Evolutionary conservation across 30 jellyfish, hydroid and myxozoan genomes (phyloP).

Genomic region (Turritopsis rubra): DNA sequence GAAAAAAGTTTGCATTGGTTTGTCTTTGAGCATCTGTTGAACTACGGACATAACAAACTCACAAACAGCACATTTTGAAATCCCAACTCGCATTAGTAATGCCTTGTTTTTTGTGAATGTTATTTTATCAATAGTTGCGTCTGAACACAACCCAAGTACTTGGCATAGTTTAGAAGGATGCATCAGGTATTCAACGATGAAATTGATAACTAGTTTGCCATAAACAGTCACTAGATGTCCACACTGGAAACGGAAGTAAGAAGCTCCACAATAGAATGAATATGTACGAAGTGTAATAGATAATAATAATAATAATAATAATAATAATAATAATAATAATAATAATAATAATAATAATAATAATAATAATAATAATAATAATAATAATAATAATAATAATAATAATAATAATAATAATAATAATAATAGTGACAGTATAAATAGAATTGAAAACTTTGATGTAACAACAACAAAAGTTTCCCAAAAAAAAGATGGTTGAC

Average conservation of each 20-base stretch:
- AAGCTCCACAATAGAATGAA: no score
- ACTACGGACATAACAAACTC: neutral
- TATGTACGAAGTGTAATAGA: no score
- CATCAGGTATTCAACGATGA: slow-evolving; percentile 7
- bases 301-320: no score
- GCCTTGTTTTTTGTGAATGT: neutral
- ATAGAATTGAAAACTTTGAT: no score
- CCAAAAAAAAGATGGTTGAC: no score
- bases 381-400: no score
- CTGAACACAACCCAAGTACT: neutral
- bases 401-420: no score
- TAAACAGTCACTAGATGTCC: neutral
- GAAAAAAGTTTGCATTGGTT: neutral
- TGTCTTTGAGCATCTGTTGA: neutral
- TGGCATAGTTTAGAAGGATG: neutral
- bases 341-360: no score
- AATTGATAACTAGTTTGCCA: neutral
- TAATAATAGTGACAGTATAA: no score
- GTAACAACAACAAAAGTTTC: no score
- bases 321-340: no score
- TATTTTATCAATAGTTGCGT: neutral
- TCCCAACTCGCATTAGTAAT: neutral
- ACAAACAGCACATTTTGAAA: slow-evolving; percentile 4
- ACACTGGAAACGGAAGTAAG: neutral
- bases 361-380: no score